These are phyloP conservation scores for Lamprotornis superbus DNA, from an alignment of 2,113 vertebrate genomes.

Conservation along the genomic window DNA sequence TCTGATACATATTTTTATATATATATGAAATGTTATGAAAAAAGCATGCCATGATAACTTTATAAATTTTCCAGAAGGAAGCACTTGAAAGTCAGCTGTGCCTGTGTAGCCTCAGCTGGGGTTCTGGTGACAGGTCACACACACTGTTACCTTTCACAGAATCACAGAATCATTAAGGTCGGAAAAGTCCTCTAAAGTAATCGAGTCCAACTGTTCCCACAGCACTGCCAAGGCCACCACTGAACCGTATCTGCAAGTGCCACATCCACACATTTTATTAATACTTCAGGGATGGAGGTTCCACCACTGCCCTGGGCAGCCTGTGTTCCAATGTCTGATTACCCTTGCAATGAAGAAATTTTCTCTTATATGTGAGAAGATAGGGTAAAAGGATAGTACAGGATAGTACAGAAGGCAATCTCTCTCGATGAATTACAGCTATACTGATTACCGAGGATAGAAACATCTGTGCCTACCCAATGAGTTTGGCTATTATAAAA, in stretches of 20 bases:
- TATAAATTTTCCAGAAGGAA: background rate
- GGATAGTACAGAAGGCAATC: too few relatives aligned
- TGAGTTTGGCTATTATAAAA: too few relatives aligned
- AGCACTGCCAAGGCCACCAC: background rate
- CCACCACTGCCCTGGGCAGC: background rate
- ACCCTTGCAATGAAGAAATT: background rate
- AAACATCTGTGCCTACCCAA: too few relatives aligned
- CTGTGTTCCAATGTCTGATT: background rate
- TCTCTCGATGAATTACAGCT: too few relatives aligned
- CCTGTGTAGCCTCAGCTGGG: background rate
- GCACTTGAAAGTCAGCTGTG: background rate
- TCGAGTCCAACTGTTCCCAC: background rate
- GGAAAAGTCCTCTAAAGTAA: background rate
- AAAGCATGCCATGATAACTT: background rate
- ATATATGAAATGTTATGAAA: background rate
- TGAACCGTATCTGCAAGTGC: background rate
- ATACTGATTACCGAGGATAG: too few relatives aligned
- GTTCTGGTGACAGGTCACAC: background rate
- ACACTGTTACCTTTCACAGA: background rate
- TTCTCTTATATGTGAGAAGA: background rate
- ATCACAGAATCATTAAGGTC: background rate
- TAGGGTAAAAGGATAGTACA: too few relatives aligned
- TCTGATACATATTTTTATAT: background rate
- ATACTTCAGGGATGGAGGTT: background rate
- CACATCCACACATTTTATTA: background rate